Evolutionary conservation across 2,113 vertebrate species (phyloP).

Genomic region (Micromys minutus): DNA sequence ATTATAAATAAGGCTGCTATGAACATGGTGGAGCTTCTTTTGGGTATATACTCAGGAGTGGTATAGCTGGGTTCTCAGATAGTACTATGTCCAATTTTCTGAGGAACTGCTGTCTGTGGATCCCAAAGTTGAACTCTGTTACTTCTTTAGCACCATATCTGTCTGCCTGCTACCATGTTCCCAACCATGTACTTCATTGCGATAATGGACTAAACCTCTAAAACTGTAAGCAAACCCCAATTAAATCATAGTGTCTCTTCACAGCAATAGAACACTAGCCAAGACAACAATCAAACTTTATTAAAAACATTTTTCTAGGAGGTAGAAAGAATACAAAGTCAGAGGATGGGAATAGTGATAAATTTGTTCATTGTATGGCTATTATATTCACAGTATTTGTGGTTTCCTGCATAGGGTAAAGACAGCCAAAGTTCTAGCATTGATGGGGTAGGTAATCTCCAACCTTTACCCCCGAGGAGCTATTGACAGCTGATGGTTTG

Average conservation of each 20-base stretch:
- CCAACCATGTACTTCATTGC: not conserved
- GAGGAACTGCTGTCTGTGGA: not conserved
- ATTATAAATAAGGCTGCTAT: too few relatives aligned
- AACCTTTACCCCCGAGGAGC: not conserved
- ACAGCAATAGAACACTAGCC: not conserved
- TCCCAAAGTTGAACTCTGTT: not conserved
- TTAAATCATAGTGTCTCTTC: not conserved
- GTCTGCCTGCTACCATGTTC: not conserved
- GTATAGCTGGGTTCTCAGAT: too few relatives aligned
- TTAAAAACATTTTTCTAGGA: not conserved
- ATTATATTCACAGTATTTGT: not conserved
- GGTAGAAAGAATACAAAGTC: not conserved
- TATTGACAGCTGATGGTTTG: not conserved
- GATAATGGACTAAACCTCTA: not conserved
- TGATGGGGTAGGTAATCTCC: not conserved
- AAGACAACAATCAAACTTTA: not conserved
- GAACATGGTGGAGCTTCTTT: too few relatives aligned
- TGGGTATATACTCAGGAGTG: too few relatives aligned
- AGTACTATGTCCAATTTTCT: too few relatives aligned
- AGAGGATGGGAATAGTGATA: not conserved
- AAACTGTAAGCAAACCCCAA: not conserved
- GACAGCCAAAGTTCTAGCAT: not conserved
- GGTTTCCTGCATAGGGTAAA: not conserved
- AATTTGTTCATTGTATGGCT: not conserved
- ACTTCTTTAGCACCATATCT: not conserved